Base-by-base conservation (phyloP, 2,797 vertebrate species). In the Trichosurus vulpecula region DNA sequence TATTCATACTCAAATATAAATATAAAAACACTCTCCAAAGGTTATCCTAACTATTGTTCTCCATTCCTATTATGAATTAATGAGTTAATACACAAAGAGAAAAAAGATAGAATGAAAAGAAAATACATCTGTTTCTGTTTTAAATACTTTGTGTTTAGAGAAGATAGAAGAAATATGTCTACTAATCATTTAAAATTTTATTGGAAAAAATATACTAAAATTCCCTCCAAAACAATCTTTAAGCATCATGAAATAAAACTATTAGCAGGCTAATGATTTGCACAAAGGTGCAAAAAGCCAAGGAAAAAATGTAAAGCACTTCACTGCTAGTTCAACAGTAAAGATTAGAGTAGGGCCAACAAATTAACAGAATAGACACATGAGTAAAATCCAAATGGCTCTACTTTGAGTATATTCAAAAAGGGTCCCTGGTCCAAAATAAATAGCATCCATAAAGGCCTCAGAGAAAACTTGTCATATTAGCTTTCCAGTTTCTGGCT, bases 401-500 rank as follows among this genome's bases (percentile, higher is more conserved):
- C 94, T 96, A 93, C 54, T 95, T 51, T 53, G 0, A 93, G 94
- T 52, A 93, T 91, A 95, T 94, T 94, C 91, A 57, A 92, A 96
- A 95, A 91, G 52, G 41, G 91, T 89, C 94, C 14, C 27, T 58
- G 93, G 94, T 94, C 93, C 92, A 97, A 97, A 96, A 92, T 9
- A 31, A 96, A 96, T 94, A 96, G 94, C 90, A 96, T 54, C 56
- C 51, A 22, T 58, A 94, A 96, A 96, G 1, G 14, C 16, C 22
- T 58, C 31, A 51, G 55, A 52, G n/a, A 95, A 95, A 90, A 96
- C 91, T 95, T 94, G 13, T 91, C 92, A 91, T 56, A 93, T 93
- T 95, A 95, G 93, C 90, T 95, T 96, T 96, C 96, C 61, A 94
- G 52, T 96, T 96, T 97, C 56, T 95, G 55, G 81, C 81, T 94